Evolutionary conservation across 2,888 invertebrate genomes (phyloP), one percentile per base, ranked within the genome.

Genomic region (Mantis religiosa): DNA sequence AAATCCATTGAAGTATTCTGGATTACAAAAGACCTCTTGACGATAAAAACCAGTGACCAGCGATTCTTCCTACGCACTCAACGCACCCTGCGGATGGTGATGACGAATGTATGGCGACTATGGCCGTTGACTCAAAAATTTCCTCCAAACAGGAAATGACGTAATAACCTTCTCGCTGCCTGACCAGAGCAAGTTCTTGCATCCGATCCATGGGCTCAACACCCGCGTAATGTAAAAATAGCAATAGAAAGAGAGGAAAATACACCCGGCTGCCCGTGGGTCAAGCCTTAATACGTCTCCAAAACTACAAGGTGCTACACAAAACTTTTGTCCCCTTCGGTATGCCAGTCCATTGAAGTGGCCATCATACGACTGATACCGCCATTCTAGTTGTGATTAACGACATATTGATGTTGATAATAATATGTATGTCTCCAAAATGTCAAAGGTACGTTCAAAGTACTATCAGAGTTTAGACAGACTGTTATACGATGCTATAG

Each of bases 121-220:
- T 85, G 85, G 85, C 47, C 85, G 85, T 85, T 85, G 85, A 85
- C 86, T 86, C 81, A 86, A 86, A 71, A 86, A 86, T 86, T 86
- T 86, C 71, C 81, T 86, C 28, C 81, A 28, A 86, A 86, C 86
- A 86, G 86, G 86, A 86, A 86, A 86, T 86, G 86, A 86, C 86
- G 86, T 86, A 86, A 86, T 86, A 81, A 15, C 54, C 54, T 71
- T 25, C 54, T 71, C 54, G 54, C 28, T 28, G 86, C 81, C 86
- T 86, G 86, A 86, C 86, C 86, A 86, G 85, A 85, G 54, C 85
- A 85, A 71, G 54, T 71, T 25, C 54, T 25, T 71, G 25, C 54
- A 71, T 71, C 20, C 54, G 54, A 71, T 71, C 54, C 54, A 71
- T 71, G 54, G 54, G 54, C 54, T 71, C 54, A 71, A 71, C 54